Base-by-base conservation (phyloP, 1,140 invertebrate species). In the Tetramorium parvispinum region DNA sequence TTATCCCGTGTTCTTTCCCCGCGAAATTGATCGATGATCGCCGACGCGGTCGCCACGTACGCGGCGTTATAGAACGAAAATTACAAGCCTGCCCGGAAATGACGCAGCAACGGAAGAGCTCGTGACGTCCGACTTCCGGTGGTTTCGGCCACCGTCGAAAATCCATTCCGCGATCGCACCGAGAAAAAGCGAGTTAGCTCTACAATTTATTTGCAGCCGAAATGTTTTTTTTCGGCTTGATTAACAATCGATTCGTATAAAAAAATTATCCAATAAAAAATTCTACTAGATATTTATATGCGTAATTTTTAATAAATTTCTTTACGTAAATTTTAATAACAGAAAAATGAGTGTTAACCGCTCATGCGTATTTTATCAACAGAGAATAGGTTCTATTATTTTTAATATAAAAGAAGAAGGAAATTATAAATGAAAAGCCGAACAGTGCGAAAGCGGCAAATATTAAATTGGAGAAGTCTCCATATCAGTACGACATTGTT, bases 11-110 rank as follows among this genome's bases (percentile, higher is more conserved):
- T 57, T 63, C 73, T 71, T 40, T 53, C 55, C 71, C 55, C 55
- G 66, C 49, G 43, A 86, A 81, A 86, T 86, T 86, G 63, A 86
- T 82, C 85, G 66, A 70, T 71, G 63, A 82, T 70, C 77, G 51
- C 43, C 77, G 53, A 86, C 63, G 43, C 40, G 57, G 77, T 66
- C 85, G 75, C 83, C 76, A 55, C 76, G 81, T 65, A 18, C 66
- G 57, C 32, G 18, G 75, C 73, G 70, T 79, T 78, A 76, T 70
- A 78, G 78, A 16, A 87, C 75, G 86, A 89, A 89, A 89, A 89
- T 89, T 89, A 89, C 88, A 89, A 87, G 81, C 73, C 77, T 76
- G 81, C 43, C 88, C 88, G 86, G 88, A 89, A 89, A 89, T 89
- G 81, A 89, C 86, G 88, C 53, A 63, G 68, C 81, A 79, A 57